A percentile compares a stretch with the other conserved stretches of the same genome.
Evolutionary conservation across 30 jellyfish, hydroid and myxozoan genomes (phyloP).

Genomic region (Chironex yamaguchii): DNA sequence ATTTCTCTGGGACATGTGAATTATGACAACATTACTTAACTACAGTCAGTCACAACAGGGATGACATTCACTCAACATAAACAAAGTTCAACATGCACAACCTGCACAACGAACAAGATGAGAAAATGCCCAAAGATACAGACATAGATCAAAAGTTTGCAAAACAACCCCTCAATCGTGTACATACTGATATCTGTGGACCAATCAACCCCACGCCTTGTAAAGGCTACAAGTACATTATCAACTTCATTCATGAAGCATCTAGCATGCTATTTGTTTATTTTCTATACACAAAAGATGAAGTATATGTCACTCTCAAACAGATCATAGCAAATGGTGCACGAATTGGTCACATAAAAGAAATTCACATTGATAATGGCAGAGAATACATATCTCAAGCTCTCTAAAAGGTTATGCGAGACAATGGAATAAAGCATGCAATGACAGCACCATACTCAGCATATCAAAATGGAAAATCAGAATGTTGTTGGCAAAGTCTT

Average conservation of each 20-base stretch:
- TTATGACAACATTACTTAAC: too few relatives aligned
- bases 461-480: constrained; percentile 32
- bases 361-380: constrained; percentile 51
- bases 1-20: too few relatives aligned
- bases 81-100: too few relatives aligned
- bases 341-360: constrained; percentile 21
- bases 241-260: constrained; percentile 35
- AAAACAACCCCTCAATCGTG: constrained; percentile 41
- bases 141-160: too few relatives aligned
- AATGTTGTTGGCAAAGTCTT: constrained; percentile 56
- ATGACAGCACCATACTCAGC: constrained; percentile 32
- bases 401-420: neutral
- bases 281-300: constrained; percentile 26
- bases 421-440: constrained; percentile 37
- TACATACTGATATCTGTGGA: constrained; percentile 59
- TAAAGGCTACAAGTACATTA: constrained; percentile 51
- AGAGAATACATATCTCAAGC: constrained; percentile 30
- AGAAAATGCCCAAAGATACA: too few relatives aligned
- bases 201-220: constrained; percentile 38
- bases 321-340: constrained; percentile 28
- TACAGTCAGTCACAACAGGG: too few relatives aligned
- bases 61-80: too few relatives aligned
- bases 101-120: too few relatives aligned
- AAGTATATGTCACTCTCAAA: constrained; percentile 2
- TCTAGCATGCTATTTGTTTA: constrained; percentile 46